Conservation (phyloP, 2,113 vertebrate species). For the Phainopepla nitens region DNA sequence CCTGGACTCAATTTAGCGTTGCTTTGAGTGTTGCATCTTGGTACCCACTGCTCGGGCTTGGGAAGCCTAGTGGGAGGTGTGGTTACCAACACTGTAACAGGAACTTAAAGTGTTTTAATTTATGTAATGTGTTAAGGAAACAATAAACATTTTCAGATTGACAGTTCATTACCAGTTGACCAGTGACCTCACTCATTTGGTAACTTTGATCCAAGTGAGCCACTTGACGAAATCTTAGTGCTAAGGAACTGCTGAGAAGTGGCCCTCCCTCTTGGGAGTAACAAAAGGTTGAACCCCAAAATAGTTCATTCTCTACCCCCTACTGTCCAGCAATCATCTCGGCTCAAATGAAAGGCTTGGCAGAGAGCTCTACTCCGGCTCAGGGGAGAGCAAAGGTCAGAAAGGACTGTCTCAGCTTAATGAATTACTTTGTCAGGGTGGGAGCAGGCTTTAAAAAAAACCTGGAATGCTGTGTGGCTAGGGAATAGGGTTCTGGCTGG, state of each 20-base stretch:
- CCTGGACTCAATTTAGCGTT: neutral
- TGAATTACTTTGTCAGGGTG: conserved; percentile 12
- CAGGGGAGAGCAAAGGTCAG: conserved; percentile 23
- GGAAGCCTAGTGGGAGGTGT: neutral
- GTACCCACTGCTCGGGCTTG: neutral
- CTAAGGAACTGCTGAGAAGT: neutral
- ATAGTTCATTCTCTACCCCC: neutral
- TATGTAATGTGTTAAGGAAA: conserved; percentile 1
- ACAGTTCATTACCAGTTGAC: neutral
- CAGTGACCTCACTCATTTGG: neutral
- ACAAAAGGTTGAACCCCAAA: neutral
- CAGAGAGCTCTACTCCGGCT: neutral
- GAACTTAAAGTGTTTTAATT: conserved; percentile 2
- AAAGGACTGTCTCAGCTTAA: conserved; percentile 12
- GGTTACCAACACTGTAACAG: neutral
- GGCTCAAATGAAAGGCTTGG: neutral
- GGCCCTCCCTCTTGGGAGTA: neutral
- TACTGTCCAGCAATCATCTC: neutral
- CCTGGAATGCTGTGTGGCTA: neutral
- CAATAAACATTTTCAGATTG: conserved; percentile 57
- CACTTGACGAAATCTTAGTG: neutral
- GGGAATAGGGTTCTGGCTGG: neutral
- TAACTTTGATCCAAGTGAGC: neutral
- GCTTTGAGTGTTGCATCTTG: neutral
- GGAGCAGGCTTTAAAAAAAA: neutral